Evolutionary conservation across 2,113 vertebrate genomes (phyloP).

Genomic region (Misgurnus anguillicaudatus): DNA sequence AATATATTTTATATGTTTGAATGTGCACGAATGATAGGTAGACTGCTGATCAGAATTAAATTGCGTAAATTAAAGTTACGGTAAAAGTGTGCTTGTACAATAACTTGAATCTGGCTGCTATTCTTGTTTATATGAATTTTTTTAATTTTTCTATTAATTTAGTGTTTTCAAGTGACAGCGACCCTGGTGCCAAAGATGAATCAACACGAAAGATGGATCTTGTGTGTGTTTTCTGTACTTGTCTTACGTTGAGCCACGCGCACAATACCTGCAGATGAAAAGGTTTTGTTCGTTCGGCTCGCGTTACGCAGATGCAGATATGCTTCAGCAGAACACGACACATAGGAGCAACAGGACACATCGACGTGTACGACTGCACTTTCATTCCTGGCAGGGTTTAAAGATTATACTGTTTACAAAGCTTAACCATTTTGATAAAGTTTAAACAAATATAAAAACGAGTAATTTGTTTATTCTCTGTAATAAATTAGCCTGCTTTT

Average conservation of each 20-base stretch:
- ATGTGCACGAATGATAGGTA: too few species aligned
- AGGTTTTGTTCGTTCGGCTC: conserved; percentile 99
- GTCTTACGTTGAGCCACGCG: conserved; percentile 99
- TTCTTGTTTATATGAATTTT: background rate
- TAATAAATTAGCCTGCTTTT: background rate
- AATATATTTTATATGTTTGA: background rate
- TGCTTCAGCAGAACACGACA: conserved; percentile 70
- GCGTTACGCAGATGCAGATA: conserved; percentile 97
- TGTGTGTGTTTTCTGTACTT: conserved; percentile 78
- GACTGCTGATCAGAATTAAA: too few species aligned
- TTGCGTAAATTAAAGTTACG: too few species aligned
- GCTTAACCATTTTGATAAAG: background rate
- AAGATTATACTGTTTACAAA: background rate
- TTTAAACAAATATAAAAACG: background rate
- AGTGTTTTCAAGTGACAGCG: background rate
- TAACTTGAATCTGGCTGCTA: background rate
- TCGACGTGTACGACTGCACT: background rate
- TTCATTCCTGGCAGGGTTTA: background rate
- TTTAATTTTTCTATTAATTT: background rate
- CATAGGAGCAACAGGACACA: background rate
- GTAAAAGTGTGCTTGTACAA: too few species aligned
- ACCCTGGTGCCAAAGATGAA: background rate
- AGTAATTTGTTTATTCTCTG: background rate
- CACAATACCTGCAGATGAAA: conserved; percentile 95
- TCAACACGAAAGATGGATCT: conserved; percentile 36